phyloP scores from a whole-genome alignment of 2,113 vertebrate species.

The Bujurquina vittata region DNA sequence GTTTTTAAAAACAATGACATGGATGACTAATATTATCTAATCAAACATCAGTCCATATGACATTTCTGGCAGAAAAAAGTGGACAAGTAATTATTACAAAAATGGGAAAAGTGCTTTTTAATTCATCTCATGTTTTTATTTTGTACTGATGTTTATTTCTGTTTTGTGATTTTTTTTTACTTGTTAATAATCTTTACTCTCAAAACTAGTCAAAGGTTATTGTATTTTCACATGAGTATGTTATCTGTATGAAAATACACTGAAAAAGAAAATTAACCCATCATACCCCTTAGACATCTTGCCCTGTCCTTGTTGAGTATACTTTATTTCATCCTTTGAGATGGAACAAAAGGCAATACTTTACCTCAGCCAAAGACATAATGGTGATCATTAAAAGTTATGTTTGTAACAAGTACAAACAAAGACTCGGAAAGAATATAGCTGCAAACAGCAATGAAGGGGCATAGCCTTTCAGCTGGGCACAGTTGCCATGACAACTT shows the following conservation, averaged over 20 bases:
- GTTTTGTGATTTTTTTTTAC: no score
- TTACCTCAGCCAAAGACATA: constrained; percentile 18
- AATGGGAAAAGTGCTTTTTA: not conserved
- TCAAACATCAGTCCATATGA: not conserved
- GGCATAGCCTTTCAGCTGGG: not conserved
- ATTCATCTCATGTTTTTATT: no score
- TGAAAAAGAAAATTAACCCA: not conserved
- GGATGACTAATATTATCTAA: not conserved
- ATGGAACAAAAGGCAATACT: not conserved
- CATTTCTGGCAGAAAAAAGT: not conserved
- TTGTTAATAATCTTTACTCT: not conserved
- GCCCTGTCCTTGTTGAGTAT: not conserved
- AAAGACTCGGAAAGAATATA: not conserved
- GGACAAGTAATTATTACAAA: no score
- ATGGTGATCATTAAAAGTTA: not conserved
- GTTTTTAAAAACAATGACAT: not conserved
- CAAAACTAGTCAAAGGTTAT: not conserved
- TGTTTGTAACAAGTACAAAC: constrained; percentile 4
- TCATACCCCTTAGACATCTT: not conserved
- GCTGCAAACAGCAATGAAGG: not conserved
- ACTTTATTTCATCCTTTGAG: not conserved
- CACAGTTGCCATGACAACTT: not conserved
- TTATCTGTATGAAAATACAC: not conserved
- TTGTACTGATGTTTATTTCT: not conserved
- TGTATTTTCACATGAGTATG: no score